phyloP scores from a whole-genome alignment of 2,888 invertebrate genomes.

The Augiades crinisus region DNA sequence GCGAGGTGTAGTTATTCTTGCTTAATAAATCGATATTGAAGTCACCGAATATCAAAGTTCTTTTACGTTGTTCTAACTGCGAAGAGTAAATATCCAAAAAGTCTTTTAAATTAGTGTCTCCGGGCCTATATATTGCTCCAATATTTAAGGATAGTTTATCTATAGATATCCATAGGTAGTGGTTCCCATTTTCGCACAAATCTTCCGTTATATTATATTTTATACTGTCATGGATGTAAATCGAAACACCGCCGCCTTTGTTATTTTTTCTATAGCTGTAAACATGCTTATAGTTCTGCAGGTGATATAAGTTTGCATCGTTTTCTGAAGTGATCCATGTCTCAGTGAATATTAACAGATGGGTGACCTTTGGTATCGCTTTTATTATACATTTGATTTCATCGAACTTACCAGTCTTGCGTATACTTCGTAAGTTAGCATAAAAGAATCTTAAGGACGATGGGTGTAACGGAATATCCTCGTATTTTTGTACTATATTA shows the following conservation, averaged over 20 bases:
- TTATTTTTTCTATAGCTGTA: conserved; percentile 33
- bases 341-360: conserved; percentile 33
- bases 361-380: conserved; percentile 23
- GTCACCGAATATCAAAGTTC: conserved; percentile 29
- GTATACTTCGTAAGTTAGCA: conserved; percentile 29
- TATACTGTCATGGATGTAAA: conserved; percentile 34
- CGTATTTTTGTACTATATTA: conserved; percentile 25
- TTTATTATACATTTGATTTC: conserved; percentile 31
- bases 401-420: conserved; percentile 27
- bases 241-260: conserved; percentile 38
- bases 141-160: conserved; percentile 29
- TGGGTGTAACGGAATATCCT: conserved; percentile 25
- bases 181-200: conserved; percentile 29
- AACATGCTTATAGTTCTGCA: conserved; percentile 25
- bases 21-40: conserved; percentile 25
- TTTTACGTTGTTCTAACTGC: conserved; percentile 23
- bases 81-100: conserved; percentile 26
- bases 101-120: conserved; percentile 20
- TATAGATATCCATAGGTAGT: conserved; percentile 36
- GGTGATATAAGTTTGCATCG: conserved; percentile 26
- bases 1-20: neutral
- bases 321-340: conserved; percentile 34
- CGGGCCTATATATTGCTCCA: conserved; percentile 28
- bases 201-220: conserved; percentile 32
- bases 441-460: conserved; percentile 27